Evolutionary conservation across 2,113 vertebrate genomes (phyloP), one percentile per base, ranked within the genome.

Genomic region (Turnix velox): DNA sequence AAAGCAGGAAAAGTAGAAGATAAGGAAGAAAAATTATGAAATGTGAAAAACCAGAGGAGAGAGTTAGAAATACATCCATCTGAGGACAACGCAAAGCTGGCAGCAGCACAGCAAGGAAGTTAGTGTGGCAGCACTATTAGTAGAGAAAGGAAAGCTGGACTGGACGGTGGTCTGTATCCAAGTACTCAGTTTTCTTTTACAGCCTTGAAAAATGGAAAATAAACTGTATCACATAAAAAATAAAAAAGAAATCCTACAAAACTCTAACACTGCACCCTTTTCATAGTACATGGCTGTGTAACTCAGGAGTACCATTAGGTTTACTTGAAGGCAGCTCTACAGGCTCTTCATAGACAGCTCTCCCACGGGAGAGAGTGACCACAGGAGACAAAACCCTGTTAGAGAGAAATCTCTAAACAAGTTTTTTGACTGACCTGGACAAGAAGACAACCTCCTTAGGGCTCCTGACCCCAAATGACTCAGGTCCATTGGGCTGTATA

Each of bases 141-240:
- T 7, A 58, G 37, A 2, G 37, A 15, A 75, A 76, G 37, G 9
- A 57, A 46, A 63, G 40, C 18, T 0, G 0, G 19, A 30, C 1
- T 2, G 42, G 27, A 39, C 25, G 57, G 27, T 37, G 48, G 28
- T 79, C 40, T 1, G 0, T 27, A 63, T 14, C 20, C 2, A 0
- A 3, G 18, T 9, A 4, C 20, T 89, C 23, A 1, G 20, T 37
- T 87, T 55, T 87, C 39, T 24, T 84, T 75, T 9, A 7, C 35
- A 30, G 33, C 22, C 33, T 45, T 46, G 23, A 84, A 89, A 89
- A 84, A 39, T 12, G 4, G 52, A 42, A 81, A 67, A 48, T 8
- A 39, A n/a, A n/a, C n/a, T n/a, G n/a, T 20, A 23, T 54, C 3
- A 7, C 14, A 6, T 9, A 9, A 66, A 3, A 75, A 3, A 9